Evolutionary conservation across 2,888 invertebrate genomes (phyloP).

Genomic region (Mayetiola destructor): DNA sequence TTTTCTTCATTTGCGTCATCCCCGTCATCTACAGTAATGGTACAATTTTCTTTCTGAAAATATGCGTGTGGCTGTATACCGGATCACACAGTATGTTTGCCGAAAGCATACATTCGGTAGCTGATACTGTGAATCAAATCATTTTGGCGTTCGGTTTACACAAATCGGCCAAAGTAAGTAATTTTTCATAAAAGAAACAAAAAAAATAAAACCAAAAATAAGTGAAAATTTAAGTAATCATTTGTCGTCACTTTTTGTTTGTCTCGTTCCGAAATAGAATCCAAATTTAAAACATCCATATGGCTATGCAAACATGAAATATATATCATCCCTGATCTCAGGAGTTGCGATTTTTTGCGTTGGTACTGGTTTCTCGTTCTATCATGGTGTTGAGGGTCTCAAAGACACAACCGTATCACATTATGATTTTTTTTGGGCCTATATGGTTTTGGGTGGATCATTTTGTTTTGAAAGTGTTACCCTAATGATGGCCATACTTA

Average conservation of each 20-base stretch:
- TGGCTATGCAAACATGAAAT: slow-evolving; percentile 91
- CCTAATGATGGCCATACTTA: slow-evolving; percentile 73
- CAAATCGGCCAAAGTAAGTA: slow-evolving; percentile 70
- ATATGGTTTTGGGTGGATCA: slow-evolving; percentile 75
- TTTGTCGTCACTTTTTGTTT: neutral
- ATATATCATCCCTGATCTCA: slow-evolving; percentile 92
- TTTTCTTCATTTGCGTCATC: neutral
- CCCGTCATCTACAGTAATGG: slow-evolving; percentile 56
- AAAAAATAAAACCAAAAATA: neutral
- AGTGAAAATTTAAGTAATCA: neutral
- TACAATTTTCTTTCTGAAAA: slow-evolving; percentile 75
- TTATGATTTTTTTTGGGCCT: slow-evolving; percentile 76
- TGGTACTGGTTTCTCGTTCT: slow-evolving; percentile 86
- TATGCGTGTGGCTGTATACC: slow-evolving; percentile 80
- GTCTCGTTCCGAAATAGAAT: slow-evolving; percentile 40
- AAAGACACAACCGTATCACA: slow-evolving; percentile 65
- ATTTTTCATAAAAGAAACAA: neutral
- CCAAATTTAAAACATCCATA: slow-evolving; percentile 83
- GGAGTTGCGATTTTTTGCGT: slow-evolving; percentile 98
- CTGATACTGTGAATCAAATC: slow-evolving; percentile 89
- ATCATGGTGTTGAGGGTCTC: slow-evolving; percentile 87
- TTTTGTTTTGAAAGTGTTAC: slow-evolving; percentile 83
- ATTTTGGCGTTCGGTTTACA: slow-evolving; percentile 90
- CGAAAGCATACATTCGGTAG: slow-evolving; percentile 88
- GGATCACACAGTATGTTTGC: slow-evolving; percentile 97